These are phyloP conservation scores for Coleophora deauratella DNA, from an alignment of 2,888 invertebrate genomes.

Conservation along the genomic window DNA sequence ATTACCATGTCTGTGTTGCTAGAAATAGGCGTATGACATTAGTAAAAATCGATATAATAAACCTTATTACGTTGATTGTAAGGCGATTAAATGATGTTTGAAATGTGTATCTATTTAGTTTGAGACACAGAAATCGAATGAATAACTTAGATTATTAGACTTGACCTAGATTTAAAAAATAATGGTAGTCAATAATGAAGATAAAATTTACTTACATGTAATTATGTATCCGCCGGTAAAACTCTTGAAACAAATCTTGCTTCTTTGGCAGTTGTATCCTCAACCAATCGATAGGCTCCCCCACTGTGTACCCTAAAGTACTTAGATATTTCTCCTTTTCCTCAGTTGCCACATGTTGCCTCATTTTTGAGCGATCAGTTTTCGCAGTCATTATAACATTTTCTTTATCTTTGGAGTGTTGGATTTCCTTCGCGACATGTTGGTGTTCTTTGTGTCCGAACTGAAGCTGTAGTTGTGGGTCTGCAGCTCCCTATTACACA, in stretches of 20 bases:
- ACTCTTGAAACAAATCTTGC: constrained; percentile 78
- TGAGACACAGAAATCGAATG: too few relatives aligned
- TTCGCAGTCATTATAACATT: constrained; percentile 6
- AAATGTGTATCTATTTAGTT: too few relatives aligned
- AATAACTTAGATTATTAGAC: too few relatives aligned
- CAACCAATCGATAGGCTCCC: constrained; percentile 77
- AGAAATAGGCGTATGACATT: constrained; percentile 17
- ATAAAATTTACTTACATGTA: constrained; percentile 74
- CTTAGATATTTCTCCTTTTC: constrained; percentile 61
- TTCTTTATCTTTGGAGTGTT: constrained; percentile 4
- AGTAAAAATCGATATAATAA: too few relatives aligned
- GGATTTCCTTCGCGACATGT: constrained; percentile 25
- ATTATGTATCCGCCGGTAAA: constrained; percentile 78
- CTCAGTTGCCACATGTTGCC: constrained; percentile 25
- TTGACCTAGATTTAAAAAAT: too few relatives aligned
- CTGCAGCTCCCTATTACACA: too few relatives aligned
- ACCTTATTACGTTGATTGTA: too few relatives aligned
- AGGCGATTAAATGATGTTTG: too few relatives aligned
- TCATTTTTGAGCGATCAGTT: constrained; percentile 13
- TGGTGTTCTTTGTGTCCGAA: constrained; percentile 28
- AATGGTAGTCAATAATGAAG: too few relatives aligned
- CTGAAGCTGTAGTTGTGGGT: constrained; percentile 21
- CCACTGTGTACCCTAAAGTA: constrained; percentile 73
- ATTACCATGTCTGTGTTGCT: constrained; percentile 81
- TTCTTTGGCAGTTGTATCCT: constrained; percentile 77